A percentile compares a stretch with the other conserved stretches of the same genome.
Evolutionary conservation across 2,113 vertebrate genomes (phyloP).

Genomic region (Orycteropus afer): DNA sequence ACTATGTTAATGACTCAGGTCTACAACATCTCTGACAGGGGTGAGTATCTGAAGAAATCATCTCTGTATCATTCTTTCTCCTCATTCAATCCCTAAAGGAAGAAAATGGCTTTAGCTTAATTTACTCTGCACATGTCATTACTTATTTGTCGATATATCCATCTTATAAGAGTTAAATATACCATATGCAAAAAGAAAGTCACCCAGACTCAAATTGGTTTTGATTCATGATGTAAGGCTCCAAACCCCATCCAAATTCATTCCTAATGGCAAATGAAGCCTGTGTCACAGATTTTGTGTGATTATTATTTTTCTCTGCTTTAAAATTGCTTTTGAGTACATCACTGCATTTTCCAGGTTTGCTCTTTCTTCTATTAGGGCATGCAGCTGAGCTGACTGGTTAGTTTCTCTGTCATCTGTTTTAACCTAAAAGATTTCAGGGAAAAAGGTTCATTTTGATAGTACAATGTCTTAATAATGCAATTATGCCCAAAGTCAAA

Average conservation of each 20-base stretch:
- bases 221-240: constrained; percentile 57
- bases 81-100: neutral
- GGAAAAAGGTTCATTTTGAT: neutral
- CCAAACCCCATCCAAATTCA: constrained; percentile 18
- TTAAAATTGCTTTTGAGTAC: constrained; percentile 73
- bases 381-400: constrained; percentile 41
- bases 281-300: constrained; percentile 60
- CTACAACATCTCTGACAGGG: constrained; percentile 23
- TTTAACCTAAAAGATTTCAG: constrained; percentile 48
- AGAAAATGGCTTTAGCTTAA: constrained; percentile 51
- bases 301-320: constrained; percentile 69
- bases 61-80: neutral
- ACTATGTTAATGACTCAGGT: constrained; percentile 64
- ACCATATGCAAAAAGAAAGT: constrained; percentile 31
- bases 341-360: constrained; percentile 52
- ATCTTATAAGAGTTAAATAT: constrained; percentile 62
- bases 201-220: constrained; percentile 54
- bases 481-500: neutral
- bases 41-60: constrained; percentile 62
- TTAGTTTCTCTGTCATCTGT: constrained; percentile 49
- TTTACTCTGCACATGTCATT: constrained; percentile 31
- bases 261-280: constrained; percentile 60
- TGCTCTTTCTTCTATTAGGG: constrained; percentile 58
- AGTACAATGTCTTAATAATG: constrained; percentile 49
- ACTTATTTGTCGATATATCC: constrained; percentile 43